Evolutionary conservation across 2,113 vertebrate species (phyloP).

Genomic region (Pteronura brasiliensis): DNA sequence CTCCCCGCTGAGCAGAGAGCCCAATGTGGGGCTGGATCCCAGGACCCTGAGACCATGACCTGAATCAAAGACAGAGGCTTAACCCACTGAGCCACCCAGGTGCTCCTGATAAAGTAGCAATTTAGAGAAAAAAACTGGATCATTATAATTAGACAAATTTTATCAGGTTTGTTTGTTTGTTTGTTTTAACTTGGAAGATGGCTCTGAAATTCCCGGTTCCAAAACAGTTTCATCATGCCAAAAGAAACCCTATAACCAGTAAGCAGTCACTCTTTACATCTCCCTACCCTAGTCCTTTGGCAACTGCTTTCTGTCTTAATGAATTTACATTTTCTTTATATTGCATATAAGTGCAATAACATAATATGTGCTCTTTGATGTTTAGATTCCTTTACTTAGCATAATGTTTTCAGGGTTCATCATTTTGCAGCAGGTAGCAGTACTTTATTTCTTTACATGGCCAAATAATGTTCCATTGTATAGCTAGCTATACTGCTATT

Average conservation of each 20-base stretch:
- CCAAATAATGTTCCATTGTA: neutral
- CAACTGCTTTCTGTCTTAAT: neutral
- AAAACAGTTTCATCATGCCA: neutral
- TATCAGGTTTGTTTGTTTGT: too few relatives aligned
- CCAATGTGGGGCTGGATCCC: too few relatives aligned
- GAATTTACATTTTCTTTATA: neutral
- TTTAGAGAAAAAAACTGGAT: neutral
- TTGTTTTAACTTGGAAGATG: neutral
- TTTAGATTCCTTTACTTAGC: neutral
- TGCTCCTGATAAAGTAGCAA: neutral
- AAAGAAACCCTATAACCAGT: neutral
- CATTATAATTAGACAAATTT: neutral
- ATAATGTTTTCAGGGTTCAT: neutral
- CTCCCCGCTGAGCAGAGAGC: too few relatives aligned
- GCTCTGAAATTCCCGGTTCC: neutral
- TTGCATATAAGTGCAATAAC: neutral
- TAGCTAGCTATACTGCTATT: neutral
- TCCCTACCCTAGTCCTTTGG: neutral
- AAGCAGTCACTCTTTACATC: neutral
- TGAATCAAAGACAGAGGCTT: too few relatives aligned
- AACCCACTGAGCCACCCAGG: too few relatives aligned
- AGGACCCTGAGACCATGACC: too few relatives aligned
- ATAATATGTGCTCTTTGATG: neutral
- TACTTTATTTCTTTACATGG: neutral
- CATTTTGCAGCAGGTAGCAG: neutral